Evolutionary conservation across 2,888 invertebrate genomes (phyloP), one percentile per base, ranked within the genome.

Genomic region (Harpalus rubripes): DNA sequence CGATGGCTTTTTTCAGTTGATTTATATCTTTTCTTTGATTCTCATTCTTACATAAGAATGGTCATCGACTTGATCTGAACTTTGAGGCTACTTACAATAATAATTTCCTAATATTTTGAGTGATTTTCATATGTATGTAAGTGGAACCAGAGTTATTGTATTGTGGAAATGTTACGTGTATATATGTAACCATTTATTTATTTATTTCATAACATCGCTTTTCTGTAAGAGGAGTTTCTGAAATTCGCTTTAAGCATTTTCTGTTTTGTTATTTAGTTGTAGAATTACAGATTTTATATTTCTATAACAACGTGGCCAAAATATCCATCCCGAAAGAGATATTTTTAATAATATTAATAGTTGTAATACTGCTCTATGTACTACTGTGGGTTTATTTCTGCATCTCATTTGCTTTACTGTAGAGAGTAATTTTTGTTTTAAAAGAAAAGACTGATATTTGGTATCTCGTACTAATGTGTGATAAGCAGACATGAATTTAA

Each of bases 401-500:
- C 41, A 41, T 65, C 32, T 41, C 7, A 81, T 32, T 63, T 81
- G 68, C 68, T 68, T 81, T 59, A 58, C 59, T 41, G 39, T 63
- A 68, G 41, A 44, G 32, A 32, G 72, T 74, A 74, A 74, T 15
- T 26, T 78, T 84, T 84, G 16, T 84, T 78, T 85, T 80, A 32
- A 85, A 85, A 80, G 85, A 85, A 85, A 85, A 85, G 85, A 85
- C 85, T 85, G 85, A 85, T 80, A 80, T 65, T 84, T 68, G 80
- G 79, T 85, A 80, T 85, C 80, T 85, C 80, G 85, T 85, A 85
- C 85, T 85, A 85, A 85, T 80, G 85, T 85, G 85, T 80, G 85
- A 85, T 85, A 85, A 68, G 85, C 52, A 61, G 72, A 41, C 15
- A 74, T 74, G 72, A 74, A 63, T 52, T 74, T 83, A 83, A 74